Percentiles rank a stretch among this genome's conserved stretches.
phyloP scores from a whole-genome alignment of 2,113 vertebrate genomes.

The Electrona antarctica region DNA sequence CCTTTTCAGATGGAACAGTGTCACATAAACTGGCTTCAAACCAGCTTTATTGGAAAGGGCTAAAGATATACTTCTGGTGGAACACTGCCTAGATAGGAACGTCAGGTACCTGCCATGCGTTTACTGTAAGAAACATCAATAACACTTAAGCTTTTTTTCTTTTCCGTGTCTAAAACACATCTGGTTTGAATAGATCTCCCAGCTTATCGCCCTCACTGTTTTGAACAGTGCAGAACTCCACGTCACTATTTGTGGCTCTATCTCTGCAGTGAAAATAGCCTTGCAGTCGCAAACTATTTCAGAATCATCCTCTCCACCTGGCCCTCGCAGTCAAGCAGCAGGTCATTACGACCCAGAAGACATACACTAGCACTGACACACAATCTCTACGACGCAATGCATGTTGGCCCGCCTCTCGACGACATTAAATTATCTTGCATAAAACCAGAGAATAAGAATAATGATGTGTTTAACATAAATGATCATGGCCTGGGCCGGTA shows the following conservation, averaged over 20 bases:
- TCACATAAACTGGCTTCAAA: conserved; percentile 35
- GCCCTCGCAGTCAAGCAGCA: not conserved
- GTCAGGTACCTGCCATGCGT: conserved; percentile 1
- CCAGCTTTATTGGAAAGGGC: conserved; percentile 48
- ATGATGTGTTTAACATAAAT: too few relatives aligned
- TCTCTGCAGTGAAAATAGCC: conserved; percentile 60
- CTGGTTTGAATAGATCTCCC: not conserved
- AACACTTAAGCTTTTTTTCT: conserved; percentile 31
- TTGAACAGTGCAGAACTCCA: too few relatives aligned
- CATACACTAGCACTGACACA: not conserved
- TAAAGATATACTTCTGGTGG: conserved; percentile 53
- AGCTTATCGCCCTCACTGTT: conserved; percentile 1
- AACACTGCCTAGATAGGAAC: conserved; percentile 23
- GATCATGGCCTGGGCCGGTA: too few relatives aligned
- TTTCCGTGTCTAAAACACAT: conserved; percentile 5
- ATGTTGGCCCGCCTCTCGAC: too few relatives aligned
- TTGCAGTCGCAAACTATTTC: conserved; percentile 53
- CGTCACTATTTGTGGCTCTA: conserved; percentile 37
- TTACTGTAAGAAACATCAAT: conserved; percentile 50
- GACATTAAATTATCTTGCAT: too few relatives aligned
- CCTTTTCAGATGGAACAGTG: not conserved
- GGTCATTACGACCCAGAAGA: not conserved
- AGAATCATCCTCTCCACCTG: conserved; percentile 38
- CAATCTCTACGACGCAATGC: too few relatives aligned
- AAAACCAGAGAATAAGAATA: too few relatives aligned